Conservation (phyloP, 1,140 invertebrate species). For the Aphelinus atriplicis region DNA sequence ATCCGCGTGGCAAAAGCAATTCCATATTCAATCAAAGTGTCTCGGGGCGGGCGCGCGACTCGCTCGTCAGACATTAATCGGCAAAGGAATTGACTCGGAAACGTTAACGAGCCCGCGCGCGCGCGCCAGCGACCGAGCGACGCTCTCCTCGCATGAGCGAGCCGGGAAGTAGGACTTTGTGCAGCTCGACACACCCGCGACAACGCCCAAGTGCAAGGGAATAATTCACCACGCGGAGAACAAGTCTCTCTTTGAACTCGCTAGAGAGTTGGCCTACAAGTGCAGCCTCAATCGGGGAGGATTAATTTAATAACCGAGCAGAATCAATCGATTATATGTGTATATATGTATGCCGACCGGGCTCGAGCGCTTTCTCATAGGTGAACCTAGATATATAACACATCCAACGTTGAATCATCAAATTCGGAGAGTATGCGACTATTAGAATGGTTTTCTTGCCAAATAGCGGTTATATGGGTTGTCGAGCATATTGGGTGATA, state of each 20-base stretch:
- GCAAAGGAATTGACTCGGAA: slow-evolving; percentile 35
- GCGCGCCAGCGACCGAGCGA: neutral
- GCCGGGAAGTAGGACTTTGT: slow-evolving; percentile 12
- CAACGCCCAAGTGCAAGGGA: slow-evolving; percentile 14
- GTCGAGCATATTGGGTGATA: too few relatives aligned
- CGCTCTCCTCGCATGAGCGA: neutral
- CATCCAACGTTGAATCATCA: too few relatives aligned
- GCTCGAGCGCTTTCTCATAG: too few relatives aligned
- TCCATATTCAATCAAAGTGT: slow-evolving; percentile 54
- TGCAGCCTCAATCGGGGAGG: slow-evolving; percentile 12
- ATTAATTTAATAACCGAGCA: slow-evolving; percentile 63
- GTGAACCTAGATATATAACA: too few relatives aligned
- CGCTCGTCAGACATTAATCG: slow-evolving; percentile 28
- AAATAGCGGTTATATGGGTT: too few relatives aligned
- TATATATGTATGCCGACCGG: slow-evolving; percentile 36
- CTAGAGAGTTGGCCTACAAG: neutral
- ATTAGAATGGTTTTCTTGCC: too few relatives aligned
- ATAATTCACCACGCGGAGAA: slow-evolving; percentile 36
- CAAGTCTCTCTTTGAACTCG: slow-evolving; percentile 40
- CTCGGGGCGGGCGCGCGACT: slow-evolving; percentile 28
- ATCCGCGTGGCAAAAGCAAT: slow-evolving; percentile 6
- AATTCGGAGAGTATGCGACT: too few relatives aligned
- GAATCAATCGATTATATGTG: slow-evolving; percentile 62
- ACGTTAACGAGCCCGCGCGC: slow-evolving; percentile 14
- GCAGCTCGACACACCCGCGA: slow-evolving; percentile 6